Percentiles rank a stretch among this genome's conserved stretches.
phyloP scores from a whole-genome alignment of 2,113 vertebrate species.

The Nematolebias whitei region DNA sequence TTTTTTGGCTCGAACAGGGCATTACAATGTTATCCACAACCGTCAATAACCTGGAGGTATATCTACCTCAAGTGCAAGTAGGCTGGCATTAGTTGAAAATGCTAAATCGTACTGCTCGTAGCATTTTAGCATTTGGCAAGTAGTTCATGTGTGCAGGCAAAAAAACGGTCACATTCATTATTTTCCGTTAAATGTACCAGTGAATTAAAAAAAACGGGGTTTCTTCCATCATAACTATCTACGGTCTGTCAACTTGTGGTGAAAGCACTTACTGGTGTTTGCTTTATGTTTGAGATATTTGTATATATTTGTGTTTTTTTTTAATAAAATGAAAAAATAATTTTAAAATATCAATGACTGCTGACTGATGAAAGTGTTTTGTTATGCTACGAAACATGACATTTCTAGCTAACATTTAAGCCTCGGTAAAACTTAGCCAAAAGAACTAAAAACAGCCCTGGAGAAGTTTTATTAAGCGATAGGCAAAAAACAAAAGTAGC shows the following conservation, averaged over 20 bases:
- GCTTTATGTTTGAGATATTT: conserved; percentile 6
- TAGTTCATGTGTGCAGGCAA: background rate
- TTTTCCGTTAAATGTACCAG: conserved; percentile 40
- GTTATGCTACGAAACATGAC: background rate
- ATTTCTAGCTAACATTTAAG: background rate
- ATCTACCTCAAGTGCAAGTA: conserved; percentile 1
- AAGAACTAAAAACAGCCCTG: no score
- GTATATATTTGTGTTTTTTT: conserved; percentile 56
- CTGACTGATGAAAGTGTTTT: background rate
- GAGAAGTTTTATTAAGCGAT: background rate
- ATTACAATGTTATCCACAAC: background rate
- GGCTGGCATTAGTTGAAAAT: background rate
- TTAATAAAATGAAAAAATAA: conserved; percentile 37
- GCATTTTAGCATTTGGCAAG: background rate
- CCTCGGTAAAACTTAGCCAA: background rate
- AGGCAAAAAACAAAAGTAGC: background rate
- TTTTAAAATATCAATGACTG: background rate
- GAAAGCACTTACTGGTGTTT: conserved; percentile 9
- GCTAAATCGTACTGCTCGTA: background rate
- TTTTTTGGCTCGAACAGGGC: background rate
- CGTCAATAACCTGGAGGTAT: background rate
- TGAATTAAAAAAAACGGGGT: background rate
- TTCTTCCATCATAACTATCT: background rate
- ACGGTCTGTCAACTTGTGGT: background rate
- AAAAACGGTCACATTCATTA: background rate